Conservation (phyloP, 2,888 invertebrate species). For the Hirtodrosophila trivittata region DNA sequence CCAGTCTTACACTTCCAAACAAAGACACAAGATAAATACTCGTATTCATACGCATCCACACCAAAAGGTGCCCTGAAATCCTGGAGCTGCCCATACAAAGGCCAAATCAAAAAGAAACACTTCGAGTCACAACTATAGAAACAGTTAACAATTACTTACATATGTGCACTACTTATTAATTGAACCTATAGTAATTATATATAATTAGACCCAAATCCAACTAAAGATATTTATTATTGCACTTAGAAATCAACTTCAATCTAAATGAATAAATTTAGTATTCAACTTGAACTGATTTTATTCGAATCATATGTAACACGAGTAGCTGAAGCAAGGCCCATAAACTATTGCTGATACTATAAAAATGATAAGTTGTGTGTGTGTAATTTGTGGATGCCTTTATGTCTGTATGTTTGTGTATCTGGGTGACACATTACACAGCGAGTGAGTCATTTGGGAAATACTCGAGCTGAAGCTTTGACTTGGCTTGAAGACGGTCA, state of each 20-base stretch:
- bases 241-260: too few relatives aligned
- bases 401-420: slow-evolving; percentile 17
- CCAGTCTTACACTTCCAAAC: slow-evolving; percentile 25
- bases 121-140: not conserved
- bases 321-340: too few relatives aligned
- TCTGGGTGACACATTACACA: slow-evolving; percentile 54
- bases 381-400: slow-evolving; percentile 15
- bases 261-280: too few relatives aligned
- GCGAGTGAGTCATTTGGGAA: slow-evolving; percentile 48
- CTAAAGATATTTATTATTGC: too few relatives aligned
- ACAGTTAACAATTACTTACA: too few relatives aligned
- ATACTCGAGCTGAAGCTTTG: slow-evolving; percentile 21
- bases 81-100: slow-evolving; percentile 14
- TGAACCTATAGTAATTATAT: too few relatives aligned
- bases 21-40: slow-evolving; percentile 17
- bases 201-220: too few relatives aligned
- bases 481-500: slow-evolving; percentile 31
- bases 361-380: slow-evolving; percentile 1
- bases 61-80: slow-evolving; percentile 1
- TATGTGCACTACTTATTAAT: too few relatives aligned
- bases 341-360: slow-evolving; percentile 1
- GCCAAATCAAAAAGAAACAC: slow-evolving; percentile 10
- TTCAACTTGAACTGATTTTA: too few relatives aligned
- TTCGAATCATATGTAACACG: too few relatives aligned
- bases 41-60: not conserved